Conservation (phyloP, 2,888 invertebrate genomes). For the Eugnorisma glareosa region DNA sequence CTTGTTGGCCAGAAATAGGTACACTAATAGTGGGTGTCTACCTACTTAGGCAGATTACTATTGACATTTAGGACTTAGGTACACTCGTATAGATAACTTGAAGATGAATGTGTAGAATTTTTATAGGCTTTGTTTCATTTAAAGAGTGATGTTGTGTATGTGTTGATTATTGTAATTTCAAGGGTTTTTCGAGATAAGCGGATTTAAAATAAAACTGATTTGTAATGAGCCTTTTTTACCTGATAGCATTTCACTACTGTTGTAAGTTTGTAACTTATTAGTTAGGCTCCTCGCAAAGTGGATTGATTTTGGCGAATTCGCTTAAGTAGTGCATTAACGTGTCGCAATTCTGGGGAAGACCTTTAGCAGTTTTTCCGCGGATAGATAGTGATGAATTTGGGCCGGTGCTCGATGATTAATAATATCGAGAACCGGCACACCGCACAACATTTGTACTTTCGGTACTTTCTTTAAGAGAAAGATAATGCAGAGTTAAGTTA, state of each 20-base stretch:
- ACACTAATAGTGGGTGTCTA: neutral
- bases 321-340: neutral
- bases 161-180: neutral
- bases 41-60: neutral
- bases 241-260: neutral
- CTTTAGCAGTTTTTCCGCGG: neutral
- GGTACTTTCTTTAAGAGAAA: neutral
- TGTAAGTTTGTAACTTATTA: no score
- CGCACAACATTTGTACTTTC: neutral
- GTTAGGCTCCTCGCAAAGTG: neutral
- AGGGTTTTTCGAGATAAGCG: neutral
- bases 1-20: conserved; percentile 64
- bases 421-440: neutral
- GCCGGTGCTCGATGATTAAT: neutral
- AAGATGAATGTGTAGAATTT: neutral
- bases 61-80: no score
- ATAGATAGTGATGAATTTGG: neutral
- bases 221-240: neutral
- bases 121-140: conserved; percentile 1
- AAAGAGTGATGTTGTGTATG: neutral
- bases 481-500: neutral
- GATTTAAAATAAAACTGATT: neutral
- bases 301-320: neutral
- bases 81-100: neutral
- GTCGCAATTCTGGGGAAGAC: neutral